phyloP scores from a whole-genome alignment of 2,888 invertebrate species.

The Thereva unica region DNA sequence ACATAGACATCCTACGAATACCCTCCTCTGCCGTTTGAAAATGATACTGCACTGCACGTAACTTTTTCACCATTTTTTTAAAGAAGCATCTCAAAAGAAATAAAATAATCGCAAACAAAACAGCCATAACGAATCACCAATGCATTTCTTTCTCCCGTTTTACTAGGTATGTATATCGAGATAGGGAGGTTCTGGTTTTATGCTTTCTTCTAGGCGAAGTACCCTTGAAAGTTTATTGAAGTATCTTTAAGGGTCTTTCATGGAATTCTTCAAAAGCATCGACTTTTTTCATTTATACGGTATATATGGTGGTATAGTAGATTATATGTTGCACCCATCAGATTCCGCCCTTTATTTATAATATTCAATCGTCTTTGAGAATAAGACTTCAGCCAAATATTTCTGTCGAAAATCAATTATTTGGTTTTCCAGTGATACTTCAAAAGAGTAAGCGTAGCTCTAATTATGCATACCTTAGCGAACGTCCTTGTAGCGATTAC shows the following conservation, averaged over 20 bases:
- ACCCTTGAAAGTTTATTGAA: constrained; percentile 26
- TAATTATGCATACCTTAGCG: constrained; percentile 8
- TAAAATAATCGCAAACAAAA: constrained; percentile 20
- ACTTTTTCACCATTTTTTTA: constrained; percentile 12
- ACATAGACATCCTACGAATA: no score
- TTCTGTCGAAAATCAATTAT: constrained; percentile 23
- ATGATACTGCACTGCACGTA: constrained; percentile 4
- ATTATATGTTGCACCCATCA: no score
- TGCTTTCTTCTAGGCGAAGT: constrained; percentile 17
- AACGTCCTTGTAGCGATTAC: no score
- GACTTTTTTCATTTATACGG: background rate
- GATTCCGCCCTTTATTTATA: background rate
- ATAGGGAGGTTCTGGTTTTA: constrained; percentile 7
- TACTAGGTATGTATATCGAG: background rate
- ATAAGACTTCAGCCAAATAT: background rate
- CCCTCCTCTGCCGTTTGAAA: background rate
- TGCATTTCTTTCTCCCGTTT: constrained; percentile 2
- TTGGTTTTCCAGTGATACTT: constrained; percentile 1
- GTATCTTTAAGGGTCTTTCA: constrained; percentile 16
- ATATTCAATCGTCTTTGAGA: constrained; percentile 24
- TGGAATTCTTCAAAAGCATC: background rate
- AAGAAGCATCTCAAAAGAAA: background rate
- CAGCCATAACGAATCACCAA: constrained; percentile 5
- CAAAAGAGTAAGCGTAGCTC: constrained; percentile 8
- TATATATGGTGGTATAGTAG: background rate